A percentile compares a stretch with the other conserved stretches of the same genome.
Evolutionary conservation across 2,113 vertebrate species (phyloP).

Genomic region (Cyprinus carpio): DNA sequence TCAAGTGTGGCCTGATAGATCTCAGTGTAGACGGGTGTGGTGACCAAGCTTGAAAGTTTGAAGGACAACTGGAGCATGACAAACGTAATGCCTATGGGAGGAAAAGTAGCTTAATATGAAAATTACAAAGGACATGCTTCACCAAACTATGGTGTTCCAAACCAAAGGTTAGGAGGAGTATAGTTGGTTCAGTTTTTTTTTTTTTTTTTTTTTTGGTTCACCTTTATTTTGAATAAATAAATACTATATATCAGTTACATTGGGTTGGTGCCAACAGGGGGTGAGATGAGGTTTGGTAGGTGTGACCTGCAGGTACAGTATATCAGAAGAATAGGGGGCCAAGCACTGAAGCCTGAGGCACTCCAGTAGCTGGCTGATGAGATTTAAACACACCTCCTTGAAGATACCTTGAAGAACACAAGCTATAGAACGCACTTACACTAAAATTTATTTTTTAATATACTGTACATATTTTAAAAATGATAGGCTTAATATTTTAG

Average conservation of each 20-base stretch:
- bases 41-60: constrained; percentile 79
- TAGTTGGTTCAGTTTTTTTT: not conserved
- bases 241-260: not conserved
- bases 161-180: no score
- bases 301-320: not conserved
- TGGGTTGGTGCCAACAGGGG: not conserved
- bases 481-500: no score
- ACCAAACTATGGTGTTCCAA: not conserved
- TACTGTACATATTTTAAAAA: no score
- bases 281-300: not conserved
- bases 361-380: not conserved
- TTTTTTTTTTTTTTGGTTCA: no score
- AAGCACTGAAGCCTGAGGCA: not conserved
- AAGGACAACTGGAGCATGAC: constrained; percentile 84
- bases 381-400: no score
- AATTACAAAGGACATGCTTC: not conserved
- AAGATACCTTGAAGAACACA: no score
- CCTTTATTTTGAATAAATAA: no score
- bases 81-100: constrained; percentile 64
- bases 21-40: constrained; percentile 84
- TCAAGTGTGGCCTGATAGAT: constrained; percentile 87
- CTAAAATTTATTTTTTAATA: no score
- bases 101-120: not conserved
- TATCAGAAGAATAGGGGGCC: not conserved
- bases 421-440: no score